These are phyloP conservation scores for Paedocypris micromegethes DNA, from an alignment of 2,797 vertebrate genomes.

Conservation along the genomic window DNA sequence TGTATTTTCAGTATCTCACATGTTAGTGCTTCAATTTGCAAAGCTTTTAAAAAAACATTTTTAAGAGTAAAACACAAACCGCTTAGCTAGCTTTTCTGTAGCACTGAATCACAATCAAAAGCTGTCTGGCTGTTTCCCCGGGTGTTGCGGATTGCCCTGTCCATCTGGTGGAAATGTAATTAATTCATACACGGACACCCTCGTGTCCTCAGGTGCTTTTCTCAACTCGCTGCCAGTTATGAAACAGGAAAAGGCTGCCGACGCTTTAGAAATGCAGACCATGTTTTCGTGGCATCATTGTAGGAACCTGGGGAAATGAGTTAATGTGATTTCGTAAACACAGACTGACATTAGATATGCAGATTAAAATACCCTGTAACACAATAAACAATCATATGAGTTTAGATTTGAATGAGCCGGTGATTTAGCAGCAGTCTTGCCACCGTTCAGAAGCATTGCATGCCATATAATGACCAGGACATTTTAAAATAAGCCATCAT, in stretches of 20 bases:
- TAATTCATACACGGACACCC: constrained; percentile 37
- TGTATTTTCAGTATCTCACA: no score
- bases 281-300: constrained; percentile 3
- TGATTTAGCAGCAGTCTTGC: no score
- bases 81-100: constrained; percentile 12
- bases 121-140: constrained; percentile 20
- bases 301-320: constrained; percentile 1
- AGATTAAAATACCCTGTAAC: constrained; percentile 1
- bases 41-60: no score
- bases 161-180: constrained; percentile 16
- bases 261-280: constrained; percentile 15
- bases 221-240: background rate
- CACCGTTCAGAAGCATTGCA: no score
- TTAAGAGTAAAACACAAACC: background rate
- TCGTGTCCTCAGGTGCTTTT: constrained; percentile 19
- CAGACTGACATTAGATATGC: constrained; percentile 4
- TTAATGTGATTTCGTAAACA: constrained; percentile 17
- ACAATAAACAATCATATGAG: constrained; percentile 1
- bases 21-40: no score
- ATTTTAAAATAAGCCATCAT: no score
- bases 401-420: no score
- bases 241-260: background rate
- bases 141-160: constrained; percentile 16
- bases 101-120: constrained; percentile 8
- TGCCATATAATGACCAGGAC: no score